Base-by-base conservation (phyloP, 2,888 invertebrate genomes). In the Rhagium mordax region DNA sequence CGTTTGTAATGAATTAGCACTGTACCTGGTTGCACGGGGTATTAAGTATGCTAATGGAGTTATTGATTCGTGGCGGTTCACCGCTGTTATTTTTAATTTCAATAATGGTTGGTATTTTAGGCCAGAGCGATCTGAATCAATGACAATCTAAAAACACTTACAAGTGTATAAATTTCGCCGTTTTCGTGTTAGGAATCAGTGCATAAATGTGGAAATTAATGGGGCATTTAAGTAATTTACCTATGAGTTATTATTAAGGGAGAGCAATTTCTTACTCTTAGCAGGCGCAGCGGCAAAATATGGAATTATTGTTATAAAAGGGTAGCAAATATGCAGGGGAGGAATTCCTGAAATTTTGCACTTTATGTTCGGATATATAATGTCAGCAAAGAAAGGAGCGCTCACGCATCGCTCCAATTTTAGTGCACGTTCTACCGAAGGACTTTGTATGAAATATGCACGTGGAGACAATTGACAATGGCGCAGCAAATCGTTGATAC, bases 201-300 rank as follows among this genome's bases (percentile, higher is more conserved):
- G 75, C 81, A 83, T 85, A 85, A 85, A 81, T 82, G 85, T 83
- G 77, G 81, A 83, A 85, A 86, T 85, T 85, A 86, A 86, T 85
- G 85, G 85, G 85, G 84, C 78, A 85, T 85, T 84, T 84, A 83
- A 84, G 85, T 79, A 85, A 86, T 86, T 85, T 84, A 82, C 81
- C 84, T 85, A 84, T 86, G 85, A 86, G 82, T 86, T 86, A 85
- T 85, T 83, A 79, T 78, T 71, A 64, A 78, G 79, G 78, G 78
- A 74, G 69, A 71, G 74, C 70, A 79, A 78, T 81, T 83, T 83
- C 82, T 83, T 83, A 82, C 77, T 67, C 75, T 57, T 70, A 51
- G 27, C 33, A 66, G 62, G 49, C 60, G 60, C 49, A 53, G 71
- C 68, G 61, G 74, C 72, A 79, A 77, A 80, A 75, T 77, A 78